Percentiles rank a stretch among this genome's conserved stretches.
Conservation (phyloP, 92 coral and sea anemone genomes). For the Montipora capitata region DNA sequence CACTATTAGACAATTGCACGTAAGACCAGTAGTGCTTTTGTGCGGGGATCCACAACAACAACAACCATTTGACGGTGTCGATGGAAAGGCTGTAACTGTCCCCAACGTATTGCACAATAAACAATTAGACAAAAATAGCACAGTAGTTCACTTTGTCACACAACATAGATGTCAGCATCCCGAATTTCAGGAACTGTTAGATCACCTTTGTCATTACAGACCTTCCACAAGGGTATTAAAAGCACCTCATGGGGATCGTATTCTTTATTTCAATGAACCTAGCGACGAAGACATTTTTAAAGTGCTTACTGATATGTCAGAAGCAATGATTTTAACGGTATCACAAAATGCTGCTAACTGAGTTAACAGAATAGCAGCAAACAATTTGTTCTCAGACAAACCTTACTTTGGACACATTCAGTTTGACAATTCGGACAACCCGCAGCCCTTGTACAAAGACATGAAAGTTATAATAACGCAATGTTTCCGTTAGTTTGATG, state of each 20-base stretch:
- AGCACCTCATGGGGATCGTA: neutral
- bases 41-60: slow-evolving; percentile 44
- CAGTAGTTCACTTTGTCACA: neutral
- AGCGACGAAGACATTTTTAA: neutral
- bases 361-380: neutral
- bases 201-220: slow-evolving; percentile 16
- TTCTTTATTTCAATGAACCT: neutral
- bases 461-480: slow-evolving; percentile 24
- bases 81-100: neutral
- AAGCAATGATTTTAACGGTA: neutral
- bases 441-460: neutral
- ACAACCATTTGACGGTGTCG: slow-evolving; percentile 32
- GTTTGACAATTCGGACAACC: neutral
- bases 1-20: slow-evolving; percentile 29
- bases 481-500: too few relatives aligned
- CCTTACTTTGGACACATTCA: neutral
- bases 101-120: neutral
- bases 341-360: neutral
- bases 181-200: neutral
- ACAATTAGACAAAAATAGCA: neutral
- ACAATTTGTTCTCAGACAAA: neutral
- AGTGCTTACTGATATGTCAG: neutral
- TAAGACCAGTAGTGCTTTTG: slow-evolving; percentile 34
- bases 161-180: slow-evolving; percentile 47
- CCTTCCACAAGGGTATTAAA: neutral